Evolutionary conservation across 2,113 vertebrate genomes (phyloP), one percentile per base, ranked within the genome.

Genomic region (Rutilus rutilus): DNA sequence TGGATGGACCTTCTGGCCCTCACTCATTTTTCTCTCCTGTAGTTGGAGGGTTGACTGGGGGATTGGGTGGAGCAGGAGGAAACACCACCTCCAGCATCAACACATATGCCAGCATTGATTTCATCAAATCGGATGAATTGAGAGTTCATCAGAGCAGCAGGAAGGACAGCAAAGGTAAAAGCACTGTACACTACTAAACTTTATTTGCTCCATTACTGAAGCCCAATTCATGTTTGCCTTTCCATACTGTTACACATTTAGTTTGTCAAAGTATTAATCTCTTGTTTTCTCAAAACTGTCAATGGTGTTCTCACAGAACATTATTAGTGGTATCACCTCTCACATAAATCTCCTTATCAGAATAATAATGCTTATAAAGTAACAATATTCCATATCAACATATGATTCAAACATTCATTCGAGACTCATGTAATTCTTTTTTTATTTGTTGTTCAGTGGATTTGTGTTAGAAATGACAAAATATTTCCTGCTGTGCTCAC

Each of bases 101-200:
- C 85, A 93, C 92, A 59, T 97, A 97, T 3, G 93, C 95, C 88
- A 93, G 94, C 94, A 96, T 96, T 33, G 92, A 97, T 91, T 97
- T 96, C 92, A 96, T 94, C 87, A 96, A 95, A 89, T 93, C 93
- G 2, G 85, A 90, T 80, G 94, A 95, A 90, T 91, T 94, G 81
- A 91, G 93, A 89, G 88, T 93, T 64, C 93, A 91, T 57, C 79
- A 92, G 90, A 92, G 67, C 88, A 91, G 82, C 45, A 90, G 92
- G 87, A 92, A 92, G 10, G 91, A 94, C 64, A 90, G 91, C 85
- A 93, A 94, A 94, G 96, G 96, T 96, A 92, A 65, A 39, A 57
- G 27, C 57, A 45, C 50, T 11, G n/a, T 36, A 30, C 33, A 54
- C 2, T 73, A 33, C 9, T 36, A 52, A 12, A 78, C 23, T 50